Evolutionary conservation across 2,113 vertebrate genomes (phyloP), one percentile per base, ranked within the genome.

Genomic region (Aptenodytes forsteri): DNA sequence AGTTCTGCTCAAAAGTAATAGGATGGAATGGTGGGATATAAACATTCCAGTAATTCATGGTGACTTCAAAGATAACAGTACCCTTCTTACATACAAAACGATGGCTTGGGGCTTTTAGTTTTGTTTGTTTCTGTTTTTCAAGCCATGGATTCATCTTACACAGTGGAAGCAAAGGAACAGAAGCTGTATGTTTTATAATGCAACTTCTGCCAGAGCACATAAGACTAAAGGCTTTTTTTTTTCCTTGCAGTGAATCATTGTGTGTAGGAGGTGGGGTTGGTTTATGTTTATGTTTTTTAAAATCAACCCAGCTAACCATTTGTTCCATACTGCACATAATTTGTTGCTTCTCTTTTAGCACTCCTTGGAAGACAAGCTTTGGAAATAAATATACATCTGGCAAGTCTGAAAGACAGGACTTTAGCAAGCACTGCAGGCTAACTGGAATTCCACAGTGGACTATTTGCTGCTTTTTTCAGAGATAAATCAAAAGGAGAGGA

Each of bases 61-160:
- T 23, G 89, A 62, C 80, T 89, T 93, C 86, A 92, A 36, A 89
- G 76, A 32, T 36, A 82, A 65, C 44, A 21, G 61, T 40, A 50
- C 42, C 16, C 52, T 54, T 42, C 65, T 82, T 27, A 59, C 66
- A 27, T 22, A 52, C 26, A 67, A 76, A 95, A 42, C 0, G 7
- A 87, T 61, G 77, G 89, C 89, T 87, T 56, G 52, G 29, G 91
- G 95, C 88, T 93, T 84, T 58, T n/a, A 55, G 54, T 54, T 83
- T 44, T 91, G 82, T 89, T 94, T 87, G 72, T 58, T 97, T 92
- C 77, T 93, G 72, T 12, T 87, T 94, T 75, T 79, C 72, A 87
- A 23, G 76, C 71, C 52, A 82, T 73, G 83, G 65, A 71, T 96
- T 96, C 89, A 90, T 79, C n/a, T 79, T 9, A 42, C 79, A 30